Evolutionary conservation across 2,113 vertebrate species (phyloP).

Genomic region (Epinephelus fuscoguttatus): DNA sequence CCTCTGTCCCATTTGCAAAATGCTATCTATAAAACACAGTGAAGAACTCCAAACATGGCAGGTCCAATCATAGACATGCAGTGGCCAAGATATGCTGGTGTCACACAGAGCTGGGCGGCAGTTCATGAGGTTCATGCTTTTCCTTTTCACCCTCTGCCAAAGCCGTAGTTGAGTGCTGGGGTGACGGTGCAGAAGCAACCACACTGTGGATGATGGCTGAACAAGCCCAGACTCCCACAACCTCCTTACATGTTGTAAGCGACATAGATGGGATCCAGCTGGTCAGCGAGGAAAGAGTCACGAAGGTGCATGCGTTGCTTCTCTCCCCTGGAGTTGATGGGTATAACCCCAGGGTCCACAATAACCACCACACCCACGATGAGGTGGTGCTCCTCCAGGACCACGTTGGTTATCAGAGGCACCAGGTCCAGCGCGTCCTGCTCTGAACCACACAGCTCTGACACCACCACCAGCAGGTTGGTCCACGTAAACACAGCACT

Average conservation of each 20-base stretch:
- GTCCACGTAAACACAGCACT: slow-evolving; percentile 99
- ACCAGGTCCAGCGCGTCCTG: slow-evolving; percentile 98
- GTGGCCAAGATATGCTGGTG: slow-evolving; percentile 73
- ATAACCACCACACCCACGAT: slow-evolving; percentile 98
- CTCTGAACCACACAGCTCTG: slow-evolving; percentile 96
- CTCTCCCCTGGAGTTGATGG: slow-evolving; percentile 98
- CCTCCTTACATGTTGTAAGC: slow-evolving; percentile 97
- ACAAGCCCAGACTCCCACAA: background rate
- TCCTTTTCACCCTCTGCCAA: slow-evolving; percentile 40
- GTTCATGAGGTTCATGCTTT: slow-evolving; percentile 54
- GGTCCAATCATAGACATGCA: slow-evolving; percentile 72
- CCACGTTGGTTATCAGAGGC: slow-evolving; percentile 96
- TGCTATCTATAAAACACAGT: slow-evolving; percentile 74
- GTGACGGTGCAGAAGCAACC: slow-evolving; percentile 30
- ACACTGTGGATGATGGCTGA: background rate
- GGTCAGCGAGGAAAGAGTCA: slow-evolving; percentile 97
- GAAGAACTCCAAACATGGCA: slow-evolving; percentile 65
- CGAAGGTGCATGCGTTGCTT: slow-evolving; percentile 99
- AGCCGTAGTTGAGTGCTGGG: background rate
- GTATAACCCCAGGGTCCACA: slow-evolving; percentile 96
- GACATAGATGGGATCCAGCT: slow-evolving; percentile 97
- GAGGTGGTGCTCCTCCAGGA: slow-evolving; percentile 97
- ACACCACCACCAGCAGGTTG: slow-evolving; percentile 97
- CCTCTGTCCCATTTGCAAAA: slow-evolving; percentile 45
- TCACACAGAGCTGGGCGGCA: slow-evolving; percentile 53